Base-by-base conservation (phyloP, 2,113 vertebrate genomes). In the Abramis brama region DNA sequence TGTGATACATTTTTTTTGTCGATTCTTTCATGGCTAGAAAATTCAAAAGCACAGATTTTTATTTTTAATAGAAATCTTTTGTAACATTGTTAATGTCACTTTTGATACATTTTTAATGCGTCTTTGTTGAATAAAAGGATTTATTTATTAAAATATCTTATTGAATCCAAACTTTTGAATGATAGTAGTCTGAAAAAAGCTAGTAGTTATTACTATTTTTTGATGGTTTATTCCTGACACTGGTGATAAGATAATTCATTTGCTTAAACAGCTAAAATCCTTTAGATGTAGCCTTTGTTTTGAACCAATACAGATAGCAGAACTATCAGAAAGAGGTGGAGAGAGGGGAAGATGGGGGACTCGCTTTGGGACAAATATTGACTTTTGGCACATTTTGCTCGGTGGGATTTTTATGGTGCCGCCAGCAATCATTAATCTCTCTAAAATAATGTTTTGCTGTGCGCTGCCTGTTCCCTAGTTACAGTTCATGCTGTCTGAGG, bases 341-440 rank as follows among this genome's bases (percentile, higher is more conserved):
- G 36, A 76, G 12, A 81, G 71, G 25, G 43, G 77, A 66, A 83
- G 78, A 79, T 9, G 10, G 70, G 82, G 82, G 55, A 74, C 70
- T 57, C 1, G 1, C 70, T 30, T 55, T 25, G 11, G 59, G 79
- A 81, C 88, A 90, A 92, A 92, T 90, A 92, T 90, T 89, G 86
- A 89, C 77, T 76, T 77, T 55, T 21, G 43, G 23, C 73, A 78
- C 59, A 75, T 81, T 79, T 86, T 30, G n/a, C 83, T 84, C 39
- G 50, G 62, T 64, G 55, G 76, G 66, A 60, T 50, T 85, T 89
- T 90, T 89, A 89, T 90, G 87, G 77, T 68, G 33, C 85, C 68
- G 57, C 86, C 90, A 77, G 90, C 33, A 91, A 88, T 92, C 89
- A 91, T 91, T 91, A 90, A 90, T 91, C 68, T 39, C 39, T 36